Percentiles rank a stretch among this genome's conserved stretches.
These are phyloP conservation scores for Maniola hyperantus DNA, from an alignment of 2,888 invertebrate genomes.

Conservation along the genomic window DNA sequence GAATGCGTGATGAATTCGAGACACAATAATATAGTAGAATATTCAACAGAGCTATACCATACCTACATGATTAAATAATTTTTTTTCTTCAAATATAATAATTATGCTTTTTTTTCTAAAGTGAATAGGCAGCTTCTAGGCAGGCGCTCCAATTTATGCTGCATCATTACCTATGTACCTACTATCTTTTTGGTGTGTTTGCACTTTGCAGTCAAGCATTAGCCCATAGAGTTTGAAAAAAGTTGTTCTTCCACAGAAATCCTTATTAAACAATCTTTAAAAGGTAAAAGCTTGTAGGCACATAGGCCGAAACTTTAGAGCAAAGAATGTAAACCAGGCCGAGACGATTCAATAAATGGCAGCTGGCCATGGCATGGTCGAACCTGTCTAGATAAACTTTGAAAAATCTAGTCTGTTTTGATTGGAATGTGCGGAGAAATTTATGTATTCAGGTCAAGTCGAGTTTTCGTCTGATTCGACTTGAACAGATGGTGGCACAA, in stretches of 20 bases:
- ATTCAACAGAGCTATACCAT: not conserved
- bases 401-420: not conserved
- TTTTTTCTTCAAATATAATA: too few species aligned
- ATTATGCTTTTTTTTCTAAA: too few species aligned
- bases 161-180: too few species aligned
- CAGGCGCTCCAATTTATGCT: too few species aligned
- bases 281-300: too few species aligned
- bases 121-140: too few species aligned
- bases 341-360: slow-evolving; percentile 2
- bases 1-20: not conserved
- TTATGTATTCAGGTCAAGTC: slow-evolving; percentile 11
- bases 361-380: slow-evolving; percentile 4
- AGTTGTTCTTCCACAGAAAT: not conserved
- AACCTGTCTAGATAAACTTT: slow-evolving; percentile 15
- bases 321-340: slow-evolving; percentile 10
- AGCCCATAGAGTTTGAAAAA: not conserved
- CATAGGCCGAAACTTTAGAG: not conserved
- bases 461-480: not conserved
- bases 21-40: too few species aligned
- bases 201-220: too few species aligned
- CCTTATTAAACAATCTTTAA: not conserved
- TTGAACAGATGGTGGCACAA: slow-evolving; percentile 12
- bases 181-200: too few species aligned
- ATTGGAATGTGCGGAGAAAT: slow-evolving; percentile 6
- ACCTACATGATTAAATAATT: too few species aligned